Evolutionary conservation across 2,797 vertebrate species (phyloP), one percentile per base, ranked within the genome.

Genomic region (Alectoris magna): DNA sequence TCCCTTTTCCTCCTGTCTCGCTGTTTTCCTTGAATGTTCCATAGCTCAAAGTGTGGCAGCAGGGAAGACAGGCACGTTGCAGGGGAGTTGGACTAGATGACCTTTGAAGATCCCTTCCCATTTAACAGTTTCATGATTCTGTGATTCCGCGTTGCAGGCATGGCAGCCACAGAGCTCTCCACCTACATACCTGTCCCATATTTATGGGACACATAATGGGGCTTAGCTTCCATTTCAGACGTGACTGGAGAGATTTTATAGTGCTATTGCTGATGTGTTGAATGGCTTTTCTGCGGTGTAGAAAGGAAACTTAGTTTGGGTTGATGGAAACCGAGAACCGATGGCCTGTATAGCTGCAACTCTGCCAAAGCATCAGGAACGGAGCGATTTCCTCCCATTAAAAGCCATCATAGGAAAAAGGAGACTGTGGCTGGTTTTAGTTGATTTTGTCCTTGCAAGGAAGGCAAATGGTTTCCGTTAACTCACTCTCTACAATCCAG

Each of bases 401-500:
- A 73, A 86, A 84, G 44, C 26, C 55, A 0, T 6, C 31, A 62
- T 49, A 74, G 6, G 7, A 14, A 77, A 64, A 36, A 80, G 80
- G 9, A 87, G 10, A 66, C 5, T 49, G 15, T n/a, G 11, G 24
- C 16, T 67, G 31, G 18, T 6, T 88, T 74, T 43, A 74, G n/a
- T 8, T 27, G 18, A 9, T 85, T 85, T 6, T 1, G 4, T 76
- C 51, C 63, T 39, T 56, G 41, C 66, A 66, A 21, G 8, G 62
- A 74, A 77, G 10, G 44, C 29, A 89, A 77, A 77, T 7, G 1
- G 4, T 49, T 91, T 87, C 34, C 38, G 71, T 38, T 60, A 58
- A 53, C 39, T 69, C 39, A 14, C 1, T 26, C 27, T 38, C 62
- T 48, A 22, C 1, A 5, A 13, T 29, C 1, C 0, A 5, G 9